Percentiles rank a stretch among this genome's conserved stretches.
These are phyloP conservation scores for Phaethon lepturus DNA, from an alignment of 2,113 vertebrate genomes.

Conservation along the genomic window DNA sequence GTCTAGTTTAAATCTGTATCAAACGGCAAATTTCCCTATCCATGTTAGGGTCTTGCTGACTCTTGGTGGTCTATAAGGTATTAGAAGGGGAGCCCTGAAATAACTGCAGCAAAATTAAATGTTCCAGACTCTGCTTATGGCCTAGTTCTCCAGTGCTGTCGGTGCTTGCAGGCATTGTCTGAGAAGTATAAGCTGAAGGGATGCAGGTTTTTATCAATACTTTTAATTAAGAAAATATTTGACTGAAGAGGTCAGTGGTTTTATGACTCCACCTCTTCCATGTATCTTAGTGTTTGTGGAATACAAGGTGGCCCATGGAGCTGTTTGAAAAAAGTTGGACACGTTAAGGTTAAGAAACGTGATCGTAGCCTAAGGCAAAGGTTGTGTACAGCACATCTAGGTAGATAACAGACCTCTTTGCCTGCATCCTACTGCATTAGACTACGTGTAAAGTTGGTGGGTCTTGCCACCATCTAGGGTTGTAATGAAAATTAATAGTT, in stretches of 20 bases:
- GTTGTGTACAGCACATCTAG: not conserved
- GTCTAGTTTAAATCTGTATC: not conserved
- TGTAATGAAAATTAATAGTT: not conserved
- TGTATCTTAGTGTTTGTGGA: not conserved
- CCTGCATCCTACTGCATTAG: rapidly evolving
- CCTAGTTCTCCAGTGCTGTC: not conserved
- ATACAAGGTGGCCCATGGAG: not conserved
- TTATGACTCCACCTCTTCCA: not conserved
- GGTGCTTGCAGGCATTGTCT: not conserved
- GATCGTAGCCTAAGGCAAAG: not conserved
- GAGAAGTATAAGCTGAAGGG: not conserved
- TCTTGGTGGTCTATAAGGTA: not conserved
- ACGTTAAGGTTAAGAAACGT: not conserved
- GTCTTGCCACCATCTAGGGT: not conserved
- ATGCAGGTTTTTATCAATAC: not conserved
- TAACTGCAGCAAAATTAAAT: not conserved
- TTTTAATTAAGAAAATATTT: not conserved
- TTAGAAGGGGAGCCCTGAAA: not conserved
- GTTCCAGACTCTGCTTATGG: not conserved
- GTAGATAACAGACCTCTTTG: not conserved
- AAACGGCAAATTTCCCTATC: not conserved
- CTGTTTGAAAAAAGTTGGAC: not conserved
- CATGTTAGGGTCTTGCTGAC: not conserved
- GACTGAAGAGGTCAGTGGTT: not conserved
- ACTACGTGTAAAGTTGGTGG: not conserved